These are phyloP conservation scores for Eleginops maclovinus DNA, from an alignment of 2,113 vertebrate species.

Conservation along the genomic window DNA sequence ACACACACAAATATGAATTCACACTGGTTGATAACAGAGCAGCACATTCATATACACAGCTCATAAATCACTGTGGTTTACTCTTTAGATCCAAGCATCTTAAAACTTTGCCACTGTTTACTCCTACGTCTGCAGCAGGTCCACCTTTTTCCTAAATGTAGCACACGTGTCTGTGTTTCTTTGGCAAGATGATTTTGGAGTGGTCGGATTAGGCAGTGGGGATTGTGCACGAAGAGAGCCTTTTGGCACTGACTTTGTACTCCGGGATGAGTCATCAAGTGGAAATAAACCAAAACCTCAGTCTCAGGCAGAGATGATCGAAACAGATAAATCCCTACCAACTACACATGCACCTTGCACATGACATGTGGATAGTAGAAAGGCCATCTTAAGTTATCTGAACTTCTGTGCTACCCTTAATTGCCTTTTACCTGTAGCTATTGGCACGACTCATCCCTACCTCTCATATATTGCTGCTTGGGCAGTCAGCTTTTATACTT, in stretches of 20 bases:
- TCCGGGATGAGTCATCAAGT: slow-evolving; percentile 18
- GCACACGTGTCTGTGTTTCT: slow-evolving; percentile 8
- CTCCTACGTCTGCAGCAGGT: slow-evolving; percentile 38
- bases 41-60: slow-evolving; percentile 16
- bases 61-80: slow-evolving; percentile 61
- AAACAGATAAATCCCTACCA: not conserved
- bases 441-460: no score
- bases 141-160: slow-evolving; percentile 31
- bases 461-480: no score
- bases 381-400: not conserved
- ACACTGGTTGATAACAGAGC: slow-evolving; percentile 7
- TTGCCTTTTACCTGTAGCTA: not conserved
- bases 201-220: not conserved
- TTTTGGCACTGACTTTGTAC: not conserved
- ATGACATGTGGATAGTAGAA: not conserved
- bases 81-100: slow-evolving; percentile 31
- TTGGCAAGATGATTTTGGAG: slow-evolving; percentile 12
- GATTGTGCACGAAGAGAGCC: not conserved
- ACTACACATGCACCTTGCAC: not conserved
- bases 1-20: slow-evolving; percentile 5
- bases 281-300: not conserved
- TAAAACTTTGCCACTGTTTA: slow-evolving; percentile 48
- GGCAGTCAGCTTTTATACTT: no score
- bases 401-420: not conserved
- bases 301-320: not conserved